These are phyloP conservation scores for Sminthurinus aureus DNA, from an alignment of 2,888 invertebrate genomes.

Conservation along the genomic window DNA sequence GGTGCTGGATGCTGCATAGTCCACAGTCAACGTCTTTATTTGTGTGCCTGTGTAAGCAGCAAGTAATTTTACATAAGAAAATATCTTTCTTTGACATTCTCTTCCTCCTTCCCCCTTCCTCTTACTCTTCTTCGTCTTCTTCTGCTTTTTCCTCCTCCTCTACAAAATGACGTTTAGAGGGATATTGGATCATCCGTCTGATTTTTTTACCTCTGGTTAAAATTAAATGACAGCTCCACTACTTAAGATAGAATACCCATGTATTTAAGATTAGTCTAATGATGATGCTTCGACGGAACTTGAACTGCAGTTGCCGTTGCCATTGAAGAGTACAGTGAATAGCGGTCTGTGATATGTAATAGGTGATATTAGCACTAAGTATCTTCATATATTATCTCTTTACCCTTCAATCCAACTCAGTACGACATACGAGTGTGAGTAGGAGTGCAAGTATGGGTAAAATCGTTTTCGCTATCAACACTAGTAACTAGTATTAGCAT, in stretches of 20 bases:
- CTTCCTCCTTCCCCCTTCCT: not conserved
- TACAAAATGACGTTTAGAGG: not conserved
- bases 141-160: not conserved
- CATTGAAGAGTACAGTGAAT: too few relatives aligned
- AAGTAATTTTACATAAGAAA: not conserved
- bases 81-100: not conserved
- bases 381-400: not conserved
- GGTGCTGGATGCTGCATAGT: too few relatives aligned
- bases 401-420: not conserved
- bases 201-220: constrained; percentile 7
- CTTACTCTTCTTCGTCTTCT: too few relatives aligned
- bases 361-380: too few relatives aligned
- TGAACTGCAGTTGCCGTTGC: not conserved
- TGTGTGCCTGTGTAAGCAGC: not conserved
- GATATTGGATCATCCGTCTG: not conserved
- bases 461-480: constrained; percentile 40
- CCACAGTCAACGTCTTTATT: too few relatives aligned
- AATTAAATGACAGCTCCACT: constrained; percentile 23
- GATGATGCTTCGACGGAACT: not conserved
- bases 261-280: constrained; percentile 34
- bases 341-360: too few relatives aligned
- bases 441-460: not conserved
- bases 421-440: not conserved
- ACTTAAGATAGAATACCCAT: constrained; percentile 31
- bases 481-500: constrained; percentile 42